A percentile compares a stretch with the other conserved stretches of the same genome.
These are phyloP conservation scores for Protobothrops mucrosquamatus DNA, from an alignment of 2,113 vertebrate species.

Conservation along the genomic window DNA sequence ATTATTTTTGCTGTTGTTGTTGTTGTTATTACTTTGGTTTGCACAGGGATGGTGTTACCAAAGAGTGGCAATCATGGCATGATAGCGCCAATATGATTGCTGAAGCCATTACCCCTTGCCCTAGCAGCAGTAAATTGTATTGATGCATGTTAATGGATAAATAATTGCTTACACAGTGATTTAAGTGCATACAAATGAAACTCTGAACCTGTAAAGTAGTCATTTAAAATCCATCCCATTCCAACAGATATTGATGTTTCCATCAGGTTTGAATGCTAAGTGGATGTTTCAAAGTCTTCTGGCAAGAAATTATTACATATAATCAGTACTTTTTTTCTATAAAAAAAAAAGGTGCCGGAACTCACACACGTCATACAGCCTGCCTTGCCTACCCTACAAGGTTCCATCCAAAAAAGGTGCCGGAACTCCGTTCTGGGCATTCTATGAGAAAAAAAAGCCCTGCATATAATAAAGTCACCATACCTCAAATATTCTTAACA, in stretches of 20 bases:
- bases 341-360: too few species aligned
- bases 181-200: not conserved
- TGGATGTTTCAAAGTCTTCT: not conserved
- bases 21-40: not conserved
- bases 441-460: too few species aligned
- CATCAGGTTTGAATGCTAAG: not conserved
- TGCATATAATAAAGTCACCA: not conserved
- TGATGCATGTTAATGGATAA: not conserved
- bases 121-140: not conserved
- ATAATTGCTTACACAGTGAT: not conserved
- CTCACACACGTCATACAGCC: too few species aligned
- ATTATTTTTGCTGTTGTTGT: too few species aligned
- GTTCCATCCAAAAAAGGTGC: too few species aligned
- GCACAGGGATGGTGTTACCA: not conserved
- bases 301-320: not conserved
- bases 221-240: not conserved
- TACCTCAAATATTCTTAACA: not conserved
- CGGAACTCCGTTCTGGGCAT: too few species aligned
- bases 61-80: not conserved
- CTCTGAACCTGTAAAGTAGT: not conserved
- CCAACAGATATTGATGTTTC: not conserved
- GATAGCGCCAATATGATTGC: not conserved
- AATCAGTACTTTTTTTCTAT: not conserved
- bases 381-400: too few species aligned
- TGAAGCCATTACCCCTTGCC: not conserved